Evolutionary conservation across 2,797 vertebrate genomes (phyloP), one percentile per base, ranked within the genome.

Genomic region (Chiropotes sagulatus): DNA sequence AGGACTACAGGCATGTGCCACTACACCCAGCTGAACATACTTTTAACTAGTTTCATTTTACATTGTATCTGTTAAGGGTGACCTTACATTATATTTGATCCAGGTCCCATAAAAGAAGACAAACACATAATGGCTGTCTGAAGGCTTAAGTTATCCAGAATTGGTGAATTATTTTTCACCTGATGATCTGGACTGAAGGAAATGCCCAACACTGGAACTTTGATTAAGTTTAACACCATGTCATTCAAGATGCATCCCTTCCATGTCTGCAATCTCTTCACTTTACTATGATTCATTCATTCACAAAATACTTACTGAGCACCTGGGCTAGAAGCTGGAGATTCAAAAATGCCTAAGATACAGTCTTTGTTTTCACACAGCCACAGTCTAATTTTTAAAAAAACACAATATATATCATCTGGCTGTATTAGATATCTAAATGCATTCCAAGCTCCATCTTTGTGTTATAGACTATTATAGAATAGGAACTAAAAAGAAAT

Each of bases 1-100:
- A n/a, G n/a, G n/a, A n/a, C 67, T 39, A 19, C 67, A 72, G n/a
- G 19, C n/a, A 22, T 39, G n/a, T 22, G 67, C 67, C 67, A 72
- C 19, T 19, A 39, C n/a, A 39, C n/a, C 67, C 67, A 39, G 67
- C 9, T 19, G 7, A 93, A 52, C 7, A 61, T 52, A 36, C 22
- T 41, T 96, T 93, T 61, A 80, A 81, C 48, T 64, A 73, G 82
- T 70, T 90, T 96, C 36, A 82, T 36, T 84, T 84, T 96, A 39
- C 22, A 72, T 75, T 95, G 76, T 78, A 33, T 75, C 15, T 96
- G 24, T 58, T 58, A 58, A 58, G n/a, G 14, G 22, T 91, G 44
- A 76, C 6, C 28, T 89, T 89, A 81, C 4, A 64, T 70, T 83
- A 70, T 89, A 70, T 88, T 36, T 90, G 41, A 87, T 81, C 70